Base-by-base conservation (phyloP, 37 sponge, comb jelly and placozoan species). In the Spongilla lacustris region DNA sequence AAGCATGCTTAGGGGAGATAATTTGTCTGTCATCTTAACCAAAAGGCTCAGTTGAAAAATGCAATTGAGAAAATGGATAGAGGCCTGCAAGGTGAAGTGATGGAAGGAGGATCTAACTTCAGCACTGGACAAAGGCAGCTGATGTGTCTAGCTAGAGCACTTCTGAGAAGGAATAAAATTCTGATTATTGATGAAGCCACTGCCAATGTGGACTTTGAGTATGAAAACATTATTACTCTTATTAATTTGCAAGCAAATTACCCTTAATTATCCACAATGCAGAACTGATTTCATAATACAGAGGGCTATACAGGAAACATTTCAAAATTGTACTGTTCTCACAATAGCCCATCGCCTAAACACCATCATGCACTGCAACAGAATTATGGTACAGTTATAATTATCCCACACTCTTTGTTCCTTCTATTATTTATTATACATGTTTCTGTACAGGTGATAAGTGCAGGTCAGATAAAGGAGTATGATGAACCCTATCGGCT, bases 321-420 rank as follows among this genome's bases (percentile, higher is more conserved):
- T 98, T 76, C 23, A 37, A 2, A 83, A 95, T 32, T 91, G 96
- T 38, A 98, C 98, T 25, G 86, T 96, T 8, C 78, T 98, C 17
- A 93, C 96, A 25, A 93, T 97, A 66, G 98, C 98, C 32, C 98
- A 97, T 76, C 92, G 98, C 22, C 84, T 97, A 4, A 89, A 97
- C 81, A 97, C 98, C 29, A 91, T 97, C 49, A 97, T 97, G 89
- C 96, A 97, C 67, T 90, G 81, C 30, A 92, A 93, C 69, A 88
- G 86, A 71, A 85, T 96, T 48, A 80, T 96, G 92, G 97, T 96
- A 71, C n/a, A 82, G n/a, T n/a, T 46, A 41, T 41, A 41, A 41
- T 41, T 6, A 41, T 41, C 3, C 6, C 6, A 41, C 41, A n/a
- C n/a, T n/a, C n/a, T n/a, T 41, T 9, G 6, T 41, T 9, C 3